Evolutionary conservation across 2,888 invertebrate genomes (phyloP).

Genomic region (Adela reaumurella): DNA sequence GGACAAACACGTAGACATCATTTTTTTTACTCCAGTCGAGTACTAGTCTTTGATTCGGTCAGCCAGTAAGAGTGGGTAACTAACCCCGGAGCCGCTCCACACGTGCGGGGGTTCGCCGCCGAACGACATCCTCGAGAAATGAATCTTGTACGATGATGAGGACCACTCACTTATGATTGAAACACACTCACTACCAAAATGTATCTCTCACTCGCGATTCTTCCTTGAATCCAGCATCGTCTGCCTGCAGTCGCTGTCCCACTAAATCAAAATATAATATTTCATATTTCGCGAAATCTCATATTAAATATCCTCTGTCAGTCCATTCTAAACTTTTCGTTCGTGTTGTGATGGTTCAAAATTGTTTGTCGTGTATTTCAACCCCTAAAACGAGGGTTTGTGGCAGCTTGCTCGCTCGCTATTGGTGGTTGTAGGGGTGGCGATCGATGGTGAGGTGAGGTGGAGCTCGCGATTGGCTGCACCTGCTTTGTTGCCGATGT

Average conservation of each 20-base stretch:
- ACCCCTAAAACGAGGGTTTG: slow-evolving; percentile 22
- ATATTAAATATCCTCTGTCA: slow-evolving; percentile 24
- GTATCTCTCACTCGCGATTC: no score
- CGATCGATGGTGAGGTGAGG: slow-evolving; percentile 20
- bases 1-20: background rate
- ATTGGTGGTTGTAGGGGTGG: slow-evolving; percentile 32
- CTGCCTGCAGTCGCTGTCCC: background rate
- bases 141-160: slow-evolving; percentile 34
- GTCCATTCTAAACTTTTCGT: slow-evolving; percentile 15
- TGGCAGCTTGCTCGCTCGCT: slow-evolving; percentile 32
- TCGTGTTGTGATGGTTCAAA: no score
- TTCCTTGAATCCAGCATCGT: no score
- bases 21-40: no score
- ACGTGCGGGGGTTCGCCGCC: slow-evolving; percentile 53
- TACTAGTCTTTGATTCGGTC: no score
- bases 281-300: slow-evolving; percentile 20
- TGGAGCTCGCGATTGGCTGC: slow-evolving; percentile 38
- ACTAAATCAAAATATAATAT: slow-evolving; percentile 42
- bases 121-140: slow-evolving; percentile 57
- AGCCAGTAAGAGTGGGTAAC: no score
- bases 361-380: background rate
- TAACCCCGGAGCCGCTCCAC: slow-evolving; percentile 48
- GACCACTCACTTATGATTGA: no score
- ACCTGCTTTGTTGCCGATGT: slow-evolving; percentile 17
- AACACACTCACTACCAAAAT: no score